phyloP scores from a whole-genome alignment of 2,797 vertebrate genomes.

The Psittacula derbiana region DNA sequence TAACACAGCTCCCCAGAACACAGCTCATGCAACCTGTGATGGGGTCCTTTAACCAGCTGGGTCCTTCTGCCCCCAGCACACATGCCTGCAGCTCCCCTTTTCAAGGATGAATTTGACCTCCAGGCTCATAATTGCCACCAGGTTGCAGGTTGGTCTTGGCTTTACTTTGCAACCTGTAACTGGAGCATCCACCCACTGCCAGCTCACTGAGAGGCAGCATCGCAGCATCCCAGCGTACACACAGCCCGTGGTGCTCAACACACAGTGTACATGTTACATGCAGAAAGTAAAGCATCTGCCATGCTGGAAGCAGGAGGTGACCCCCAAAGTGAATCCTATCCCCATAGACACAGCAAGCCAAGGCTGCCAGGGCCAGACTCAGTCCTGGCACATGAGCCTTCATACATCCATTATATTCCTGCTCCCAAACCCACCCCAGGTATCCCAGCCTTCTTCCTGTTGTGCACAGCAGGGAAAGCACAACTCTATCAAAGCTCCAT shows the following conservation, averaged over 20 bases:
- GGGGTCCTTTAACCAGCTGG: neutral
- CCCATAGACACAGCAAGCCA: fast-evolving
- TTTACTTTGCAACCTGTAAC: neutral
- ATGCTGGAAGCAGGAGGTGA: neutral
- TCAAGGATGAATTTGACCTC: neutral
- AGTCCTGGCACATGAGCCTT: neutral
- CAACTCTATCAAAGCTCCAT: neutral
- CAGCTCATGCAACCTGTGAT: neutral
- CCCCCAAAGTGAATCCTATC: neutral
- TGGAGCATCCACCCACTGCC: neutral
- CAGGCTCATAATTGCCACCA: fast-evolving
- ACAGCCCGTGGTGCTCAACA: fast-evolving
- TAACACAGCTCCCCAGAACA: neutral
- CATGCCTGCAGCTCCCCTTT: neutral
- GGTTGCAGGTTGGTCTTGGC: neutral
- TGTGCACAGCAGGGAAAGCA: neutral
- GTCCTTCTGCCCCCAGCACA: neutral
- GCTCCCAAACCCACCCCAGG: neutral
- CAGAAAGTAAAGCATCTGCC: neutral
- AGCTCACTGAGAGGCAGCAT: fast-evolving
- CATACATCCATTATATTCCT: neutral
- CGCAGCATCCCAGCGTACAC: fast-evolving
- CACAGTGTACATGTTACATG: fast-evolving
- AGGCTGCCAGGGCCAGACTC: neutral
- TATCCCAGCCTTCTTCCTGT: fast-evolving